Evolutionary conservation across 2,888 invertebrate species (phyloP).

Genomic region (Scaptomyza cyrtandrae): DNA sequence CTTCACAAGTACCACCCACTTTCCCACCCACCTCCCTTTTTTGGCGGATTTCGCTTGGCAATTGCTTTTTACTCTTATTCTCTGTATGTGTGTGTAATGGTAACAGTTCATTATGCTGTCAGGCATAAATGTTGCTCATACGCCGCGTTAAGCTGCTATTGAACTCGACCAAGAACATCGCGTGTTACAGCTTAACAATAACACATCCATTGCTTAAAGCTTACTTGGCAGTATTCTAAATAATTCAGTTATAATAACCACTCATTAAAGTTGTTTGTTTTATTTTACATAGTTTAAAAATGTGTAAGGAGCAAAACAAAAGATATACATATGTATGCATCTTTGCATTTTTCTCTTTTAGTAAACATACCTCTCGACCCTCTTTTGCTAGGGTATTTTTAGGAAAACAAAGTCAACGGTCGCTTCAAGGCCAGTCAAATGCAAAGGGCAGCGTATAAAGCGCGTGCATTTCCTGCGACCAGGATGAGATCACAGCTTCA

Average conservation of each 20-base stretch:
- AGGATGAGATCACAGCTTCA: constrained; percentile 26
- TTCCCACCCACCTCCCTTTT: background rate
- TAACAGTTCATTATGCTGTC: constrained; percentile 21
- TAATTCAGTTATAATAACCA: background rate
- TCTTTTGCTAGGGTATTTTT: background rate
- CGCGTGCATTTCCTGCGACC: constrained; percentile 51
- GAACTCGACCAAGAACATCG: constrained; percentile 50
- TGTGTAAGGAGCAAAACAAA: background rate
- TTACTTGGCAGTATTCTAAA: background rate
- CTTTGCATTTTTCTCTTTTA: background rate
- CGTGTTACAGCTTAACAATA: constrained; percentile 33
- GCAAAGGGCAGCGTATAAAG: background rate
- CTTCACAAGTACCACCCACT: constrained; percentile 22
- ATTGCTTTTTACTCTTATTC: background rate
- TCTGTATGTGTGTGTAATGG: constrained; percentile 3
- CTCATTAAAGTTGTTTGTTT: background rate
- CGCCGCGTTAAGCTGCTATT: constrained; percentile 43
- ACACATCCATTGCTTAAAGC: background rate
- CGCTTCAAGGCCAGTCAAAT: constrained; percentile 27
- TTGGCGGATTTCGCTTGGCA: constrained; percentile 1
- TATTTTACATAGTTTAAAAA: constrained; percentile 3
- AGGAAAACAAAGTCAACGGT: constrained; percentile 18
- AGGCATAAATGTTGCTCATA: constrained; percentile 44
- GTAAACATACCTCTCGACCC: background rate
- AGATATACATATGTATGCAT: background rate